These are phyloP conservation scores for Eciton burchellii DNA, from an alignment of 1,140 invertebrate genomes.

Conservation along the genomic window DNA sequence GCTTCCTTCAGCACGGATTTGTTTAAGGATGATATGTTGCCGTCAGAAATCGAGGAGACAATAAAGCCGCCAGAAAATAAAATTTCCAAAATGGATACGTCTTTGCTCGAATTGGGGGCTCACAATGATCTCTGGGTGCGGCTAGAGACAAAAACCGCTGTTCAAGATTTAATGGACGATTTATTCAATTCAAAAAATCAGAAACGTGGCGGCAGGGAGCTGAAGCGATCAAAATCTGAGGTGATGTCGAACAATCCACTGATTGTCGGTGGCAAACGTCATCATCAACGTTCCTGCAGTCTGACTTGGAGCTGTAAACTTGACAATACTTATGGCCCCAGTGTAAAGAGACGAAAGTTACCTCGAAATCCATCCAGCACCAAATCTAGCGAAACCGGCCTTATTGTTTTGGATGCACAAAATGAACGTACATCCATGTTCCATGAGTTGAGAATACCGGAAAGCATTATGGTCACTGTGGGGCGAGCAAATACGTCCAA, in stretches of 20 bases:
- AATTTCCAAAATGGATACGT: conserved; percentile 73
- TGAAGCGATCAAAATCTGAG: conserved; percentile 89
- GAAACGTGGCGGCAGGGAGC: conserved; percentile 84
- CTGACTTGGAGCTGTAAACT: conserved; percentile 89
- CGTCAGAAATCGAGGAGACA: conserved; percentile 79
- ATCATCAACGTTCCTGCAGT: conserved; percentile 89
- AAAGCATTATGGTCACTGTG: conserved; percentile 84
- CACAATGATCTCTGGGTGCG: conserved; percentile 82
- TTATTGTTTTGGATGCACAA: conserved; percentile 79
- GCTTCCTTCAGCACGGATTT: conserved; percentile 85
- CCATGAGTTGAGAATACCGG: conserved; percentile 83
- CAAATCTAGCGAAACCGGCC: conserved; percentile 76
- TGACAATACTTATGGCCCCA: conserved; percentile 87
- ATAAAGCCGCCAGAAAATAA: conserved; percentile 75
- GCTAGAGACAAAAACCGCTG: conserved; percentile 85
- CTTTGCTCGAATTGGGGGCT: conserved; percentile 69
- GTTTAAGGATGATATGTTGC: conserved; percentile 82
- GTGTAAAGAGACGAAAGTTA: conserved; percentile 89
- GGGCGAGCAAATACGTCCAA: conserved; percentile 79
- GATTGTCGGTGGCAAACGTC: conserved; percentile 82
- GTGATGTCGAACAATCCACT: conserved; percentile 86
- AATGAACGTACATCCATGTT: conserved; percentile 78
- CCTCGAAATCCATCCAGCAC: conserved; percentile 77
- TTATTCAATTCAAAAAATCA: conserved; percentile 85
- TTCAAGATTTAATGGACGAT: conserved; percentile 88